These are phyloP conservation scores for Myotis pilosus DNA, from an alignment of 2,797 vertebrate species.

Conservation along the genomic window DNA sequence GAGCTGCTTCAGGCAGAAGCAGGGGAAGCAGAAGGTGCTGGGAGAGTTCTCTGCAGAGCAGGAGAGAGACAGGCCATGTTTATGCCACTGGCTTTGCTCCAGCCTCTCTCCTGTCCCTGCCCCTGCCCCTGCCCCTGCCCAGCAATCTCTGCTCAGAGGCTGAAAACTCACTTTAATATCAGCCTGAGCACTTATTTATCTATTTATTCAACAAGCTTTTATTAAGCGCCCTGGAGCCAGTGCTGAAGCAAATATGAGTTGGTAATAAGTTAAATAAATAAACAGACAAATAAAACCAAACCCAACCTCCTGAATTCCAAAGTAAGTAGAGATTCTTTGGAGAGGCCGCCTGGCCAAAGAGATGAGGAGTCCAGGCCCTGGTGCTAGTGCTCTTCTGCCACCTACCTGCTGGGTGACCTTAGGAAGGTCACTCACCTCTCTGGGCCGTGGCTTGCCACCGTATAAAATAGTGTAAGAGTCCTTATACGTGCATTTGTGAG, in stretches of 20 bases:
- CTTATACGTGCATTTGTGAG: neutral
- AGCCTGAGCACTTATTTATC: neutral
- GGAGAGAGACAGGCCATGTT: neutral
- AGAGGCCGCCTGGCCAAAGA: neutral
- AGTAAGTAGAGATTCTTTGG: neutral
- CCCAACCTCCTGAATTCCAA: neutral
- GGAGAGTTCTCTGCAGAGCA: neutral
- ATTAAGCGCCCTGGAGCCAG: neutral
- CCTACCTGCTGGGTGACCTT: neutral
- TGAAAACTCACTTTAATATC: neutral
- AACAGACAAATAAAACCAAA: neutral
- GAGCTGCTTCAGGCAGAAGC: neutral
- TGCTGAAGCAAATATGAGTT: constrained; percentile 12
- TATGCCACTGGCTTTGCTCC: neutral
- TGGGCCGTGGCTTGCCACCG: neutral
- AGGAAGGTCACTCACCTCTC: neutral
- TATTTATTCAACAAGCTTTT: constrained; percentile 24
- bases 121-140: neutral
- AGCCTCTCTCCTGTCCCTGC: neutral
- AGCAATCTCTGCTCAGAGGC: neutral
- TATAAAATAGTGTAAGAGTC: neutral
- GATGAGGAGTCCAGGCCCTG: neutral
- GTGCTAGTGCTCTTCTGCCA: neutral
- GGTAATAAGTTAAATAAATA: neutral
- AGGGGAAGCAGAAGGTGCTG: neutral